Evolutionary conservation across 2,888 invertebrate genomes (phyloP).

Genomic region (Chesias legatella): DNA sequence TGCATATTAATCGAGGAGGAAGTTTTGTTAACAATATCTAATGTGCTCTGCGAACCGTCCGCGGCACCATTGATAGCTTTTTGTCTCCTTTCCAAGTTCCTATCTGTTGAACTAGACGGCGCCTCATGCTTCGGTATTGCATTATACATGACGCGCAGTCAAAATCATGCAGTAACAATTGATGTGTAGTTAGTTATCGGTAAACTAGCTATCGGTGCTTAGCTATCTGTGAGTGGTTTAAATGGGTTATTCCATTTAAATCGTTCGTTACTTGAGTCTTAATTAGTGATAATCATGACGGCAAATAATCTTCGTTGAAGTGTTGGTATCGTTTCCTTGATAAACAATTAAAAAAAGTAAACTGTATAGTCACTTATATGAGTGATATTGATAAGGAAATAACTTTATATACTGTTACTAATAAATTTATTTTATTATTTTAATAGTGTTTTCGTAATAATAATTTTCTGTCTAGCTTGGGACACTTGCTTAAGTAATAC

Average conservation of each 20-base stretch:
- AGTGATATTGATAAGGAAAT: conserved; percentile 8
- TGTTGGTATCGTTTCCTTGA: conserved; percentile 48
- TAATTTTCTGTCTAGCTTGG: too few relatives aligned
- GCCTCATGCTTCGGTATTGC: conserved; percentile 65
- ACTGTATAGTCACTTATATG: conserved; percentile 6
- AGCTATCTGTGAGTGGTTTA: conserved; percentile 53
- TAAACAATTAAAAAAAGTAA: conserved; percentile 36
- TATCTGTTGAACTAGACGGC: conserved; percentile 49
- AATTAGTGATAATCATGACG: conserved; percentile 69
- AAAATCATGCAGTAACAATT: conserved; percentile 51
- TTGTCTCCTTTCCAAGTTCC: conserved; percentile 51
- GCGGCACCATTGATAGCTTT: conserved; percentile 75
- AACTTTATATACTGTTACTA: too few relatives aligned
- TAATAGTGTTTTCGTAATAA: too few relatives aligned
- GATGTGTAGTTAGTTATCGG: conserved; percentile 46
- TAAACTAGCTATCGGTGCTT: conserved; percentile 50
- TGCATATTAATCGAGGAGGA: conserved; percentile 78
- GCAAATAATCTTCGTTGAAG: conserved; percentile 60
- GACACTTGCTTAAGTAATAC: too few relatives aligned
- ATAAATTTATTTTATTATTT: too few relatives aligned
- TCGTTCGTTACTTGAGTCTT: conserved; percentile 64
- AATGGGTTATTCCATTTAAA: conserved; percentile 74
- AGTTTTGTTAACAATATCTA: conserved; percentile 81
- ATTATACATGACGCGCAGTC: conserved; percentile 60
- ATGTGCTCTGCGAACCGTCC: conserved; percentile 65